Conservation (phyloP, 2,888 invertebrate species). For the Strigamia crassipes region DNA sequence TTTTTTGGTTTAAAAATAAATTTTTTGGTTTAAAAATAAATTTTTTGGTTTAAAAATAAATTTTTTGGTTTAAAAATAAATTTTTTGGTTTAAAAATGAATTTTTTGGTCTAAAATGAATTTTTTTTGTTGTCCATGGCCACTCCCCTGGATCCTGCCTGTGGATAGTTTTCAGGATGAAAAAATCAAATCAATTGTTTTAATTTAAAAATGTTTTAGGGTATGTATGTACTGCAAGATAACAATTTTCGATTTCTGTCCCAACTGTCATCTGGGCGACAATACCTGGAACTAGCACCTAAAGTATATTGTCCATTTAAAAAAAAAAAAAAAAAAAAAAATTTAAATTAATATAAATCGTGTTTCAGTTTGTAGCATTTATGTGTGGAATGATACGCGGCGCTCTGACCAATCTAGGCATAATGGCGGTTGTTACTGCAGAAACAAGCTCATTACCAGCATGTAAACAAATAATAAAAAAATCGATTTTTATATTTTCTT, state of each 20-base stretch:
- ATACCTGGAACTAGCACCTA: slow-evolving; percentile 87
- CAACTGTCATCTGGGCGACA: slow-evolving; percentile 87
- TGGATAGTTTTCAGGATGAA: background rate
- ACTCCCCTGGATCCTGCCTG: no score
- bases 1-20: no score
- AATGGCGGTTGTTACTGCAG: slow-evolving; percentile 91
- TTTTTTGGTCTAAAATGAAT: no score
- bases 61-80: no score
- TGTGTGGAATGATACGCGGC: slow-evolving; percentile 93
- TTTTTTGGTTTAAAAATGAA: no score
- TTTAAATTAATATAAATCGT: slow-evolving; percentile 47
- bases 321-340: no score
- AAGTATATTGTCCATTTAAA: no score
- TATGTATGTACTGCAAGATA: slow-evolving; percentile 96
- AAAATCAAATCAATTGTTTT: background rate
- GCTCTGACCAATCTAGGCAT: slow-evolving; percentile 93
- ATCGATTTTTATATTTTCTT: background rate
- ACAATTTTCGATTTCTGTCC: slow-evolving; percentile 86
- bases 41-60: no score
- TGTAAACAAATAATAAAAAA: slow-evolving; percentile 65
- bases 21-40: no score
- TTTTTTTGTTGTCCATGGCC: no score
- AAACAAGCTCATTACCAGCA: slow-evolving; percentile 87
- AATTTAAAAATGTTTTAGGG: slow-evolving; percentile 73
- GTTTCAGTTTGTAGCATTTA: slow-evolving; percentile 84